Evolutionary conservation across 2,888 invertebrate species (phyloP).

Genomic region (Parthenolecanium corni): DNA sequence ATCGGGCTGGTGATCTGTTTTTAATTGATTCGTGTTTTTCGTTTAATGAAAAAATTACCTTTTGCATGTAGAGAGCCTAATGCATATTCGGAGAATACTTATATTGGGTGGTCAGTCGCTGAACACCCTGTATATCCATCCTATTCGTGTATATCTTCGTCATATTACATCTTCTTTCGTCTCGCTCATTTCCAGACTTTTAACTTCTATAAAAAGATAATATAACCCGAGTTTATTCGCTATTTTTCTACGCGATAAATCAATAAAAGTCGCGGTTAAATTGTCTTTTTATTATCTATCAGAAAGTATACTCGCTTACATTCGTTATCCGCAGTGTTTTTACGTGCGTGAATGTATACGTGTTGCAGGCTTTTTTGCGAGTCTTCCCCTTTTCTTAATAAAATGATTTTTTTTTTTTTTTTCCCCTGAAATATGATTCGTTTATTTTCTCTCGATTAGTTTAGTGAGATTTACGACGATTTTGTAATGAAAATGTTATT

Average conservation of each 20-base stretch:
- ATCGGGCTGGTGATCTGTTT: no score
- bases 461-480: not conserved
- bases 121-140: not conserved
- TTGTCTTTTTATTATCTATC: conserved; percentile 24
- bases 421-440: conserved; percentile 5
- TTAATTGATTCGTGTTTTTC: no score
- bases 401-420: no score
- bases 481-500: no score
- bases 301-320: not conserved
- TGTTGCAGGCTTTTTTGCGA: no score
- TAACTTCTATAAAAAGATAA: conserved; percentile 28
- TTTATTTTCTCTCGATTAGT: conserved; percentile 1
- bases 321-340: not conserved
- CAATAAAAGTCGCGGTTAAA: conserved; percentile 22
- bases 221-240: conserved; percentile 25
- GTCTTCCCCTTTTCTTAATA: no score
- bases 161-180: conserved; percentile 1
- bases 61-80: no score
- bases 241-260: conserved; percentile 12
- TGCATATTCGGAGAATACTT: no score
- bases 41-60: no score
- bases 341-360: not conserved
- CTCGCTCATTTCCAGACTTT: conserved; percentile 26
- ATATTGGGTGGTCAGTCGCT: no score
- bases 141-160: not conserved